Evolutionary conservation across 2,888 invertebrate species (phyloP).

Genomic region (Brachycybe producta): DNA sequence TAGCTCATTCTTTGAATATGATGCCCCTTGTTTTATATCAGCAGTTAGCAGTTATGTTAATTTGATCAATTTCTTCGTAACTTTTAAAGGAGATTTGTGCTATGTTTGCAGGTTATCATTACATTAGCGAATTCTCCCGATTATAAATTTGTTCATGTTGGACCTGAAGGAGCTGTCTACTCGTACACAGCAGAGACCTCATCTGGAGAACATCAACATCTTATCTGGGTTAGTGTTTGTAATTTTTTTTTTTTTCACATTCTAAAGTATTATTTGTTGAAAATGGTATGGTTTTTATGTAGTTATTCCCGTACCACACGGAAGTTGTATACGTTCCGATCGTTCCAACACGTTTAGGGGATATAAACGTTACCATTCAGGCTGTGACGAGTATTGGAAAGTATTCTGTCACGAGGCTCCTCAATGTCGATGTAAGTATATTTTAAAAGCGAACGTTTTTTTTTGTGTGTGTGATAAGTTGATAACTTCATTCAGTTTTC

Average conservation of each 20-base stretch:
- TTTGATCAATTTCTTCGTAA: too few species aligned
- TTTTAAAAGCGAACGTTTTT: conserved; percentile 11
- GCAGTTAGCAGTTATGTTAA: too few species aligned
- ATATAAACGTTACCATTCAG: conserved; percentile 55
- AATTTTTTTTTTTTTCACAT: background rate
- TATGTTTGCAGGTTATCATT: conserved; percentile 55
- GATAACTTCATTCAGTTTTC: background rate
- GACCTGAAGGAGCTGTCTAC: conserved; percentile 40
- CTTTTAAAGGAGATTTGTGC: too few species aligned
- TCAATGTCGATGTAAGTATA: conserved; percentile 48
- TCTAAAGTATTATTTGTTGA: background rate
- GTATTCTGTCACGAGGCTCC: conserved; percentile 29
- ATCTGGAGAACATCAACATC: conserved; percentile 87
- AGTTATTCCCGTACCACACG: conserved; percentile 34
- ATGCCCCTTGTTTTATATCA: too few species aligned
- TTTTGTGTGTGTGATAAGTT: background rate
- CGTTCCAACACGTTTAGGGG: conserved; percentile 65
- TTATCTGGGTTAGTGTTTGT: conserved; percentile 54
- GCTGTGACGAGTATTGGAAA: conserved; percentile 40
- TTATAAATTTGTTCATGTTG: conserved; percentile 43
- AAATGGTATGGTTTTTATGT: conserved; percentile 24
- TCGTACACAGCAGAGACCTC: conserved; percentile 84
- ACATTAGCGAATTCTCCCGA: conserved; percentile 70
- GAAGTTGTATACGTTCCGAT: conserved; percentile 77
- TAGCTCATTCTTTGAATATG: too few species aligned